Evolutionary conservation across 1,140 invertebrate genomes (phyloP).

Genomic region (Eciton burchellii): DNA sequence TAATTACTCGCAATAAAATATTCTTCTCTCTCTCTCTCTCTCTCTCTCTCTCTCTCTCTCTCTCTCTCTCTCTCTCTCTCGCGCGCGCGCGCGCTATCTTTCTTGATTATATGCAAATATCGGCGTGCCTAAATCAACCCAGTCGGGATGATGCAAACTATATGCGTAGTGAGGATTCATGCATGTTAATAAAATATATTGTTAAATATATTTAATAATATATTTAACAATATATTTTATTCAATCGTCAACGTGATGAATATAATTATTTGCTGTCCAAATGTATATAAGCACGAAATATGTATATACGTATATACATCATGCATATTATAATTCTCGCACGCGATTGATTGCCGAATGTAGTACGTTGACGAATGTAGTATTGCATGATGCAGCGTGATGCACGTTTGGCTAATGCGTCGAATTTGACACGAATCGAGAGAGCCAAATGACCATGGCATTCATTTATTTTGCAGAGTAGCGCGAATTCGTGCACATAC

Average conservation of each 20-base stretch:
- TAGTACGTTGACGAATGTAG: constrained; percentile 35
- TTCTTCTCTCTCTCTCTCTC: too few relatives aligned
- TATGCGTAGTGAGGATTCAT: constrained; percentile 69
- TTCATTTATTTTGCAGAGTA: constrained; percentile 42
- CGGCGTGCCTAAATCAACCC: constrained; percentile 11
- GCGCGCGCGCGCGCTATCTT: too few relatives aligned
- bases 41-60: too few relatives aligned
- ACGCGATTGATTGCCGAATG: constrained; percentile 41
- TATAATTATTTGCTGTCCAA: constrained; percentile 74
- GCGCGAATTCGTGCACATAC: constrained; percentile 28
- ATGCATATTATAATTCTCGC: constrained; percentile 31
- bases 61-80: too few relatives aligned
- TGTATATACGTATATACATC: constrained; percentile 14
- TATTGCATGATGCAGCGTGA: constrained; percentile 47
- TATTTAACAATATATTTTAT: constrained; percentile 76
- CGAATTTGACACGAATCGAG: constrained; percentile 40
- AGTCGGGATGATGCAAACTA: constrained; percentile 73
- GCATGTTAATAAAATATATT: too few relatives aligned
- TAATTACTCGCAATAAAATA: too few relatives aligned
- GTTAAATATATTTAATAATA: too few relatives aligned
- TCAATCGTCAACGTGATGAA: constrained; percentile 77
- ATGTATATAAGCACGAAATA: constrained; percentile 51
- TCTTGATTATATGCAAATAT: constrained; percentile 63
- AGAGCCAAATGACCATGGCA: constrained; percentile 45
- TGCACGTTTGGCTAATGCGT: constrained; percentile 49